Evolutionary conservation across 1,140 invertebrate species (phyloP).

Genomic region (Heliconius melpomene): DNA sequence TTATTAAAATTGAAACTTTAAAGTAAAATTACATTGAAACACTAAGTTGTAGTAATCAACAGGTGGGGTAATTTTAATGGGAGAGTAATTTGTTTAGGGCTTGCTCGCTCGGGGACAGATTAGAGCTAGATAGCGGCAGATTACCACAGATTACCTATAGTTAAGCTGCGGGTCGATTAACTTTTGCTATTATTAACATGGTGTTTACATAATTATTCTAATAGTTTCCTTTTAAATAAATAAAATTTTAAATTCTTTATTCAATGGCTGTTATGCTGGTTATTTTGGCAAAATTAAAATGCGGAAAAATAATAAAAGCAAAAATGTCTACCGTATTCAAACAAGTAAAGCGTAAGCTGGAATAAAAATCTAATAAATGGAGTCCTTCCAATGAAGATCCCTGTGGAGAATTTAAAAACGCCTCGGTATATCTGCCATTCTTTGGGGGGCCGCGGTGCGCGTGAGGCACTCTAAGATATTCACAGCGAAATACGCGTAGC

Average conservation of each 20-base stretch:
- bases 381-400: conserved; percentile 53
- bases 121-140: conserved; percentile 58
- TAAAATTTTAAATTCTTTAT: background rate
- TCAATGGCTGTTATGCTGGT: no score
- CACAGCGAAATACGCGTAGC: conserved; percentile 36
- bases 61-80: conserved; percentile 58
- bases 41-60: conserved; percentile 31
- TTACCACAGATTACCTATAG: conserved; percentile 45
- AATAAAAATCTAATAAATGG: conserved; percentile 61
- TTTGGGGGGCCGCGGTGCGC: conserved; percentile 51
- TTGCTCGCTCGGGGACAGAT: conserved; percentile 39
- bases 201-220: background rate
- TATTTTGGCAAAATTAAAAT: background rate
- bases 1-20: background rate
- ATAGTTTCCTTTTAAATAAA: background rate
- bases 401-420: conserved; percentile 69
- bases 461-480: conserved; percentile 49
- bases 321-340: conserved; percentile 5
- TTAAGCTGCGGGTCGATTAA: conserved; percentile 23
- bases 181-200: conserved; percentile 14
- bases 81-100: conserved; percentile 46
- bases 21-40: conserved; percentile 1
- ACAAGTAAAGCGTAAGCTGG: conserved; percentile 30
- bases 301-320: background rate
- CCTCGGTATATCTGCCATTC: conserved; percentile 60